Evolutionary conservation across 2,797 vertebrate species (phyloP).

Genomic region (Falco rusticolus): DNA sequence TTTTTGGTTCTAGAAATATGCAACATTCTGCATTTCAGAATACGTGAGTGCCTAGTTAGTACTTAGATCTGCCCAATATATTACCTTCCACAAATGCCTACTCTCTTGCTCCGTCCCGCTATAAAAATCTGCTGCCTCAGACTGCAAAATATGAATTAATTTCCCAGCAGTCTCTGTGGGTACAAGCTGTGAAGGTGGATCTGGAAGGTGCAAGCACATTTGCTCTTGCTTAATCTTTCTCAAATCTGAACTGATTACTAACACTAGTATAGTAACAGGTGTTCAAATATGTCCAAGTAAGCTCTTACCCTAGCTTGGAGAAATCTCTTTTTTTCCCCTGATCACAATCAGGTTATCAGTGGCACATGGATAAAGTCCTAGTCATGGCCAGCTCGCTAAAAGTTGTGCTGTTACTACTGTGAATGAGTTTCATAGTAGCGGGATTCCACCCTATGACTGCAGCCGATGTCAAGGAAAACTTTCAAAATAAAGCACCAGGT

Average conservation of each 20-base stretch:
- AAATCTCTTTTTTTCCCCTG: neutral
- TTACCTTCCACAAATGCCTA: constrained; percentile 40
- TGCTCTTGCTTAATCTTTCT: neutral
- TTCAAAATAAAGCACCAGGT: neutral
- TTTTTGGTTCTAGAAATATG: constrained; percentile 29
- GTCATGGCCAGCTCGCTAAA: neutral
- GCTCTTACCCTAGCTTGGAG: neutral
- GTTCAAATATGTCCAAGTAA: neutral
- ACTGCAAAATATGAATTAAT: constrained; percentile 51
- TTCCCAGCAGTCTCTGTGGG: constrained; percentile 17
- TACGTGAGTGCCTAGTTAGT: neutral
- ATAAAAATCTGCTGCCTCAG: constrained; percentile 30
- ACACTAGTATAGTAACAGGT: neutral
- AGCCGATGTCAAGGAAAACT: neutral
- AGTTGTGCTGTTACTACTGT: neutral
- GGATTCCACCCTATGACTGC: neutral
- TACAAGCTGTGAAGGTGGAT: neutral
- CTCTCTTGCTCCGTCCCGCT: constrained; percentile 10
- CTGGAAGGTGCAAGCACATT: neutral
- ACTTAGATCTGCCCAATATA: constrained; percentile 44
- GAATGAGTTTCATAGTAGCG: neutral
- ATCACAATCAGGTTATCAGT: neutral
- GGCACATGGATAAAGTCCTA: neutral
- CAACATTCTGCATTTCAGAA: constrained; percentile 10
- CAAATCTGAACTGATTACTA: neutral